Base-by-base conservation (phyloP, 2,797 vertebrate genomes). In the Okamejei kenojei region DNA sequence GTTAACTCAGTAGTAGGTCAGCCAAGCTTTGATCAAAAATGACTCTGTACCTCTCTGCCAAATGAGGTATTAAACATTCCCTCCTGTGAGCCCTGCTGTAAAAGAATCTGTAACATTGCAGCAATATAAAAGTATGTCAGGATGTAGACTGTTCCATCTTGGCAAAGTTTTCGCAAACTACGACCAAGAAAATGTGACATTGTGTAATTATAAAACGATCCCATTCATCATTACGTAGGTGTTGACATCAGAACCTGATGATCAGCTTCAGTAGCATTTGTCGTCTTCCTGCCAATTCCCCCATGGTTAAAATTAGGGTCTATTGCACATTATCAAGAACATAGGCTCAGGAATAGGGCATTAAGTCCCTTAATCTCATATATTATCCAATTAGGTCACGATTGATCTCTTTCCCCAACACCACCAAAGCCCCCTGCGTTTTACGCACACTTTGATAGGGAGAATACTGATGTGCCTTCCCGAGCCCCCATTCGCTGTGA, bases 1-100 rank as follows among this genome's bases (percentile, higher is more conserved):
- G 71, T 71, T 76, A 74, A n/a, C 90, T 92, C 65, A 73, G 38
- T 15, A 73, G 26, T 15, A 45, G 90, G 26, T 29, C 90, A 92
- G 90, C 90, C 90, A 92, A 92, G 90, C 90, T 92, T 92, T 92
- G 90, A 92, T 92, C 90, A 92, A 58, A 92, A 92, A 92, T 76
- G 45, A 92, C 68, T 92, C 76, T 92, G 90, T 92, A 92, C 90
- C 73, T 92, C 76, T 68, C 61, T 92, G 90, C 68, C 90, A 29
- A 92, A 92, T 92, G 90, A 73, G 71, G 90, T 76, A 76, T 45
- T 54, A 73, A 74, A 92, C 68, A 76, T 92, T 92, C 38, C 90
- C 45, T 54, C 35, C 90, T 92, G 71, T 92, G 71, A 92, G 71
- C 71, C 26, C 45, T 17, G 38, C 68, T 92, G 38, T 8, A 76